These are phyloP conservation scores for Mycteria americana DNA, from an alignment of 2,797 vertebrate genomes.

Conservation along the genomic window DNA sequence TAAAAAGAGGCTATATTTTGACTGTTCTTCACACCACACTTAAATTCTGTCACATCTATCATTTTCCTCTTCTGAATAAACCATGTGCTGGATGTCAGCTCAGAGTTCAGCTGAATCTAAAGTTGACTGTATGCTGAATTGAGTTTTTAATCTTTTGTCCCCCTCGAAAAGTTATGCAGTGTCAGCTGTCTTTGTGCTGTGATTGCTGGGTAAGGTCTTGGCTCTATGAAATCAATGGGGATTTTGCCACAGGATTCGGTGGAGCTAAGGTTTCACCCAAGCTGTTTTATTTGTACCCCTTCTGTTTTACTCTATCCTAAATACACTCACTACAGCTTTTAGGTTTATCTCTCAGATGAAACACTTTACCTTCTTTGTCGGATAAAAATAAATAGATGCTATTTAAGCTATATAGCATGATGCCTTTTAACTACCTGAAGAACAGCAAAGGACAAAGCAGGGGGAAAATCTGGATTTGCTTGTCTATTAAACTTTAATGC, in stretches of 20 bases:
- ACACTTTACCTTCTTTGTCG: not conserved
- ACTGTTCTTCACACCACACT: not conserved
- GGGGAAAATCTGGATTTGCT: not conserved
- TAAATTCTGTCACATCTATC: not conserved
- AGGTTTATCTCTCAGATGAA: not conserved
- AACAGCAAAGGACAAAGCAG: not conserved
- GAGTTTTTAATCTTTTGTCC: not conserved
- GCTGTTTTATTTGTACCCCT: not conserved
- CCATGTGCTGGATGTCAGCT: not conserved
- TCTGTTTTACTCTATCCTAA: not conserved
- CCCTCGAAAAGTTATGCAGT: not conserved
- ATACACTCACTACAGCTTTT: not conserved
- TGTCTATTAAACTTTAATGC: not conserved
- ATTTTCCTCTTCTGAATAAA: conserved; percentile 36
- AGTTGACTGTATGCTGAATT: not conserved
- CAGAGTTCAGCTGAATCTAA: not conserved
- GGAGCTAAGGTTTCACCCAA: not conserved
- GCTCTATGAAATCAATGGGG: not conserved
- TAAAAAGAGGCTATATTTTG: not conserved
- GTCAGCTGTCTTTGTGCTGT: not conserved
- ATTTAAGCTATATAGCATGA: not conserved
- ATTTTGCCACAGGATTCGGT: not conserved
- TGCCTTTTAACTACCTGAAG: not conserved
- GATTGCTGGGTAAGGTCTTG: not conserved
- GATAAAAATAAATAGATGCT: not conserved